A percentile compares a stretch with the other conserved stretches of the same genome.
phyloP scores from a whole-genome alignment of 2,888 invertebrate species.

The Meta bourneti region DNA sequence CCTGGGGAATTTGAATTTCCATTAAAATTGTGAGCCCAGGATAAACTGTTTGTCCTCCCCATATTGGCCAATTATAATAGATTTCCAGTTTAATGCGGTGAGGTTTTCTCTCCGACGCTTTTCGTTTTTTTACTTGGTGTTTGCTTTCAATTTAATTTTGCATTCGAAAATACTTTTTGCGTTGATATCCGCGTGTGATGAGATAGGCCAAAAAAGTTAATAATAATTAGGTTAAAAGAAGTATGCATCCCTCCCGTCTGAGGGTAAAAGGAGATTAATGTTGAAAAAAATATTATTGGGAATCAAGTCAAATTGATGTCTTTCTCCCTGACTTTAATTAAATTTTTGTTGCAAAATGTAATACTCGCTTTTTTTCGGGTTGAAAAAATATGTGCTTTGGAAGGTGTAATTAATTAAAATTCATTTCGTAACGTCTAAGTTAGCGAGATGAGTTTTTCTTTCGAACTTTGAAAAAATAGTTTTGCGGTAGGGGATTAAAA shows the following conservation, averaged over 20 bases:
- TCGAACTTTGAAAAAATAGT: not conserved
- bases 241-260: not conserved
- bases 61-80: slow-evolving; percentile 13
- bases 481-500: not conserved
- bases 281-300: not conserved
- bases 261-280: not conserved
- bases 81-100: not conserved
- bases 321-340: slow-evolving; percentile 17
- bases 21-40: slow-evolving; percentile 39
- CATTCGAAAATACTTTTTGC: not conserved
- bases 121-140: not conserved
- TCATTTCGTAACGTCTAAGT: not conserved
- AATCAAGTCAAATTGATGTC: not conserved
- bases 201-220: slow-evolving; percentile 4
- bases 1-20: slow-evolving; percentile 24
- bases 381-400: not conserved
- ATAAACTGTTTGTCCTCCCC: slow-evolving; percentile 54
- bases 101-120: not conserved
- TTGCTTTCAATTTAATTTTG: not conserved
- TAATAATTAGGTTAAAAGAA: slow-evolving; percentile 30
- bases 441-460: not conserved
- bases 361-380: not conserved
- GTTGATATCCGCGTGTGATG: not conserved
- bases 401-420: not conserved
- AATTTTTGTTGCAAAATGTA: not conserved